These are phyloP conservation scores for Harpagifer antarcticus DNA, from an alignment of 2,797 vertebrate genomes.

Conservation along the genomic window DNA sequence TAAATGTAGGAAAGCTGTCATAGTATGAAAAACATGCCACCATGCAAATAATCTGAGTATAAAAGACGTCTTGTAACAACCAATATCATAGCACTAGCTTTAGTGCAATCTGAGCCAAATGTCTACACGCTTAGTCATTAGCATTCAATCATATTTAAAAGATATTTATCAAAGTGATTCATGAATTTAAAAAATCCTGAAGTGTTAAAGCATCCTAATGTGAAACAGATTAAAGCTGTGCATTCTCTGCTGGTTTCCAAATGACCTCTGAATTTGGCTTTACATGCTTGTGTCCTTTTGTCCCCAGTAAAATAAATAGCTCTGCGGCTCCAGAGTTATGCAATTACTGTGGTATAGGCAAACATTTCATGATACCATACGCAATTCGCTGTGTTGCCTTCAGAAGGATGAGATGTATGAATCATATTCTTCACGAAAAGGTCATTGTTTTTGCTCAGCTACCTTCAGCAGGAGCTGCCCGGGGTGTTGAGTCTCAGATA, in stretches of 20 bases:
- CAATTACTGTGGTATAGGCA: constrained; percentile 63
- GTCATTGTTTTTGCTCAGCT: constrained; percentile 80
- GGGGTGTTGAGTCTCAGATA: constrained; percentile 71
- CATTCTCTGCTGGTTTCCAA: constrained; percentile 13
- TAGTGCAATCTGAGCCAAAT: no score
- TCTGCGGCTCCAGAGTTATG: constrained; percentile 60
- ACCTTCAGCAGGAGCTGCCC: constrained; percentile 78
- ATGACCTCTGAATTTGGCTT: constrained; percentile 41
- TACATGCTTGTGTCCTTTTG: constrained; percentile 63
- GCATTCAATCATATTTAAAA: neutral
- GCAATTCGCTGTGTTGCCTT: constrained; percentile 57
- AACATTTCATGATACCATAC: constrained; percentile 70
- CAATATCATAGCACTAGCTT: no score
- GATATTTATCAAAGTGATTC: neutral
- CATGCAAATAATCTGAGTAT: no score
- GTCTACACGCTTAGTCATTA: neutral
- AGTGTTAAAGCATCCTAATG: neutral
- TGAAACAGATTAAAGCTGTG: constrained; percentile 10
- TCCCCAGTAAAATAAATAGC: constrained; percentile 65
- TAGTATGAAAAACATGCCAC: no score
- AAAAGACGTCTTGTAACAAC: no score
- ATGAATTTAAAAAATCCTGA: constrained; percentile 10
- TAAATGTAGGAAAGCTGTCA: no score
- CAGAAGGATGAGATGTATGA: constrained; percentile 73
- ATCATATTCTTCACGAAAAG: constrained; percentile 82